These are phyloP conservation scores for Pantelozetes paolii DNA, from an alignment of 2,888 invertebrate species.

Conservation along the genomic window DNA sequence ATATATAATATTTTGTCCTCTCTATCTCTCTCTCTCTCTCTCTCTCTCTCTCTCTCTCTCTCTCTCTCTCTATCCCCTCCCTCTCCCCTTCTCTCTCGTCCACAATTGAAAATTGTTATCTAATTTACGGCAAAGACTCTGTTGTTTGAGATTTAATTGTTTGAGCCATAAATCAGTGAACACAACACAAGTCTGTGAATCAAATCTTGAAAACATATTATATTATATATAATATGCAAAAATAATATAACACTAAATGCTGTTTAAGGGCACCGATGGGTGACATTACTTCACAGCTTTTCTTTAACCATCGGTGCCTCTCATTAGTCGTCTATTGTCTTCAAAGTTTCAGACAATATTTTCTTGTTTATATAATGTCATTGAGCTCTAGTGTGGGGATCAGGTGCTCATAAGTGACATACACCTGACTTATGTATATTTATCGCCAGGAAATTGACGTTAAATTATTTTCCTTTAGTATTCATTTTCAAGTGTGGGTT, in stretches of 20 bases:
- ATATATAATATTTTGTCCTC: no score
- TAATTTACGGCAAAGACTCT: neutral
- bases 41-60: no score
- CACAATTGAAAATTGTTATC: neutral
- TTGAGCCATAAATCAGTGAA: neutral
- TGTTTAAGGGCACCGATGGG: constrained; percentile 18
- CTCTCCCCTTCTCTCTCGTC: no score
- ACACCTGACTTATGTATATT: neutral
- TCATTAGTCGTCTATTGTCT: constrained; percentile 16
- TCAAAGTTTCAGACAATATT: neutral
- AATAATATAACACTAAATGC: neutral
- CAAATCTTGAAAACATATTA: no score
- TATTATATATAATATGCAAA: no score
- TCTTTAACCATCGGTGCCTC: neutral
- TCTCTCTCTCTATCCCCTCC: no score
- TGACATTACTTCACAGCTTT: constrained; percentile 16
- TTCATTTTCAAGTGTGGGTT: neutral
- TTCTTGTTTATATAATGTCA: neutral
- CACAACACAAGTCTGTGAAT: neutral
- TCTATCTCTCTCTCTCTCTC: no score
- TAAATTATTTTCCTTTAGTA: neutral
- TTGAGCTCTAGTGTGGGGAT: neutral
- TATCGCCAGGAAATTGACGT: constrained; percentile 6
- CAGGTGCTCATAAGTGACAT: neutral
- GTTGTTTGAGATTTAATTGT: constrained; percentile 8